Percentiles rank a stretch among this genome's conserved stretches.
Conservation (phyloP, 2,113 vertebrate species). For the Pelecanus crispus region DNA sequence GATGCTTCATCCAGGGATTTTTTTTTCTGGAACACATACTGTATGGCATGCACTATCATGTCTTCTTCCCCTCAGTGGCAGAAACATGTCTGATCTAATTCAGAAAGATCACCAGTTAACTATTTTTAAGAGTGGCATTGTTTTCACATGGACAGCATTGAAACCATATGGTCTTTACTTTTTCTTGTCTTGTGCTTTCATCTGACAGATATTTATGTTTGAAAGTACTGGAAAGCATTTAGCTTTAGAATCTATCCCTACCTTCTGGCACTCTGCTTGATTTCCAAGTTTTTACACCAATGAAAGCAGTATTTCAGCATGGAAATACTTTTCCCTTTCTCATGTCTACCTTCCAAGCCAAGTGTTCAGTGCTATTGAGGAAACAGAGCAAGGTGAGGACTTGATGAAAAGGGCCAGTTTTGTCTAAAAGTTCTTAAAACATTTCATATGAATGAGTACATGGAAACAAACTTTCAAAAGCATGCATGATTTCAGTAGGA, state of each 20-base stretch:
- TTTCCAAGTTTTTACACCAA: conserved; percentile 57
- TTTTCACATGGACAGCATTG: conserved; percentile 64
- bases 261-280: conserved; percentile 62
- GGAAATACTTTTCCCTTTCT: neutral
- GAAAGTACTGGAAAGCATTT: conserved; percentile 63
- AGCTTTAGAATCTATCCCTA: conserved; percentile 57
- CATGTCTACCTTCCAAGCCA: conserved; percentile 10
- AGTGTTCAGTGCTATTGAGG: neutral
- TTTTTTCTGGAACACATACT: neutral
- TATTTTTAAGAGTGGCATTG: conserved; percentile 51
- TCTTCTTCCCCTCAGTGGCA: conserved; percentile 45
- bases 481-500: neutral
- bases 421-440: neutral
- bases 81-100: conserved; percentile 52
- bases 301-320: conserved; percentile 41
- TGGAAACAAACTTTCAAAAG: neutral
- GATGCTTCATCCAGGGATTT: neutral
- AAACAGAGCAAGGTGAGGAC: neutral
- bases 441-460: neutral
- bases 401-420: neutral
- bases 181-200: conserved; percentile 62
- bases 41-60: neutral
- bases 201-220: conserved; percentile 67
- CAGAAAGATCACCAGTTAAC: conserved; percentile 44
- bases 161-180: conserved; percentile 68